Evolutionary conservation across 2,113 vertebrate genomes (phyloP), one percentile per base, ranked within the genome.

Genomic region (Dascyllus trimaculatus): DNA sequence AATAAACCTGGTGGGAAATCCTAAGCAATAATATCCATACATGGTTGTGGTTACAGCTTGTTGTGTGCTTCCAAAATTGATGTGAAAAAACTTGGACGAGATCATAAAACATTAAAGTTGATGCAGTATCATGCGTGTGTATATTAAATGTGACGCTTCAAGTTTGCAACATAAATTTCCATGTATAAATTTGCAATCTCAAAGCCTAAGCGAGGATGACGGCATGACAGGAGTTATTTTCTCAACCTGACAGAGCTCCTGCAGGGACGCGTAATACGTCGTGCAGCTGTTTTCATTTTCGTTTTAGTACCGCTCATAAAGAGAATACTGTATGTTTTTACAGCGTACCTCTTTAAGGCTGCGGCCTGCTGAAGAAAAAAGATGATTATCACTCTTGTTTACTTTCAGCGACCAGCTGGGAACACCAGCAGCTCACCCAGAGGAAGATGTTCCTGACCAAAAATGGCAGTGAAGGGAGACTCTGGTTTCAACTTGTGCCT

Each of bases 391-490:
- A 43, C 66, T 72, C 29, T 49, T 87, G 89, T 91, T 93, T 91
- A 92, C 82, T 86, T 89, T 87, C 77, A 66, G 35, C 18, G 5
- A 70, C 32, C 81, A 81, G 84, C 85, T 78, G 81, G 81, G 84
- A 89, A 71, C 81, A 54, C 40, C 15, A 45, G 32, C n/a, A 2
- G 73, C 48, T 67, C 79, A 65, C 17, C 25, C 58, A 80, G 71
- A 75, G 79, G 78, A 84, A 26, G 82, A 87, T 80, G 71, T 89
- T 89, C 88, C 88, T 89, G 87, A 88, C 93, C 93, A 94, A 95
- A 94, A 32, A 94, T 93, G 94, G 94, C 83, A 78, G 84, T 66
- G 32, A 35, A 35, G 32, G 21, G 61, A 88, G 81, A 74, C 54
- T 15, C 70, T 61, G 68, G 24, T 56, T 62, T 76, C 76, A 29